phyloP scores from a whole-genome alignment of 1,140 invertebrate species.

The Zaprionus tsacasi region DNA sequence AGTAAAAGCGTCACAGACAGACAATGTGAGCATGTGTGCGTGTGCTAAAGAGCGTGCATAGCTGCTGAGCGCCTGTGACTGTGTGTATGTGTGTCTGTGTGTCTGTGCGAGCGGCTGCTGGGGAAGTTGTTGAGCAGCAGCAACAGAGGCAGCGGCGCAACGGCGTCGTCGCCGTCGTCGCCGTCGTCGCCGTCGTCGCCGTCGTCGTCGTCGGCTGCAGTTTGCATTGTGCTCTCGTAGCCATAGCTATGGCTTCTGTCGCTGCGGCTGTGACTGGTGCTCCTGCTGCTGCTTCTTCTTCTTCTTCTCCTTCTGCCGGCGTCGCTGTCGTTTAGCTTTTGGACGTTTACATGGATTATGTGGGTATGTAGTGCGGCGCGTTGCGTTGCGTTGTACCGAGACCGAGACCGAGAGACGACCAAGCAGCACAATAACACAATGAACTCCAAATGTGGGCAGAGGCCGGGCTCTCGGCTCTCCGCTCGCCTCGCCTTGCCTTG shows the following conservation, averaged over 20 bases:
- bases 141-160: slow-evolving; percentile 13
- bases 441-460: slow-evolving; percentile 72
- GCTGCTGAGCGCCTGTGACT: slow-evolving; percentile 11
- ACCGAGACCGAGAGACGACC: slow-evolving; percentile 52
- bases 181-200: neutral
- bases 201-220: slow-evolving; percentile 15
- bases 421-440: slow-evolving; percentile 80
- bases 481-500: neutral
- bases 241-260: slow-evolving; percentile 63
- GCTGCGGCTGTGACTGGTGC: slow-evolving; percentile 25
- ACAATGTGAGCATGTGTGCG: slow-evolving; percentile 24
- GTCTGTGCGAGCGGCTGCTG: slow-evolving; percentile 41
- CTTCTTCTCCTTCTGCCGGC: slow-evolving; percentile 16
- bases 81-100: slow-evolving; percentile 18
- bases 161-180: neutral
- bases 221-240: slow-evolving; percentile 60
- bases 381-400: neutral
- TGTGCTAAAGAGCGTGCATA: neutral
- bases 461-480: slow-evolving; percentile 30
- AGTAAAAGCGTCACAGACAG: slow-evolving; percentile 16
- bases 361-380: slow-evolving; percentile 72
- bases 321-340: slow-evolving; percentile 39
- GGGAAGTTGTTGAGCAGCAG: slow-evolving; percentile 35
- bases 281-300: neutral
- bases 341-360: slow-evolving; percentile 68